A percentile compares a stretch with the other conserved stretches of the same genome.
Conservation (phyloP, 92 coral and sea anemone species). For the Palythoa heliodiscus region DNA sequence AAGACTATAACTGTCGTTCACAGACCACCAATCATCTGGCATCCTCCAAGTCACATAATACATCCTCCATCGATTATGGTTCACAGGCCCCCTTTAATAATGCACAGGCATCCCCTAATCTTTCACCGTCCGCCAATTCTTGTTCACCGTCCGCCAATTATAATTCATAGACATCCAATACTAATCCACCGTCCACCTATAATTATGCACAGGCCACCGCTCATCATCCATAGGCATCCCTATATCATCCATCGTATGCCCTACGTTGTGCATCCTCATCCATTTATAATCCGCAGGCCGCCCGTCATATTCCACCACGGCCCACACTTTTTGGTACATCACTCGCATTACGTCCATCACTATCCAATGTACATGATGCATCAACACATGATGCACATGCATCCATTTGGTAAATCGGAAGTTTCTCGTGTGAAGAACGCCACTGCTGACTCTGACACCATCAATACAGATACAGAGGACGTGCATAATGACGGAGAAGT, state of each 20-base stretch:
- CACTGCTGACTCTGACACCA: slow-evolving; percentile 17
- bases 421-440: slow-evolving; percentile 56
- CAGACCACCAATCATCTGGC: slow-evolving; percentile 96
- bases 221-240: slow-evolving; percentile 85
- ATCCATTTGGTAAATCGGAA: slow-evolving; percentile 77
- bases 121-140: slow-evolving; percentile 93
- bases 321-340: slow-evolving; percentile 84
- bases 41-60: slow-evolving; percentile 97
- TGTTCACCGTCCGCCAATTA: slow-evolving; percentile 93
- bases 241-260: slow-evolving; percentile 89
- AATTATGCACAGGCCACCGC: slow-evolving; percentile 90
- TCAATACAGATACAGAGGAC: background rate
- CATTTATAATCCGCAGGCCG: slow-evolving; percentile 89
- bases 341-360: slow-evolving; percentile 83
- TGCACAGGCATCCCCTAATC: slow-evolving; percentile 94
- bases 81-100: slow-evolving; percentile 94
- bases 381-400: slow-evolving; percentile 82
- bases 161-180: slow-evolving; percentile 89
- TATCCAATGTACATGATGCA: slow-evolving; percentile 89
- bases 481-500: background rate
- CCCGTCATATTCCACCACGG: slow-evolving; percentile 88
- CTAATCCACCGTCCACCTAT: slow-evolving; percentile 88
- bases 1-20: slow-evolving; percentile 86
- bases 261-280: slow-evolving; percentile 91
- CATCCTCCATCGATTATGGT: slow-evolving; percentile 95